Conservation (phyloP, 2,113 vertebrate genomes). For the Dunckerocampus dactyliophorus region DNA sequence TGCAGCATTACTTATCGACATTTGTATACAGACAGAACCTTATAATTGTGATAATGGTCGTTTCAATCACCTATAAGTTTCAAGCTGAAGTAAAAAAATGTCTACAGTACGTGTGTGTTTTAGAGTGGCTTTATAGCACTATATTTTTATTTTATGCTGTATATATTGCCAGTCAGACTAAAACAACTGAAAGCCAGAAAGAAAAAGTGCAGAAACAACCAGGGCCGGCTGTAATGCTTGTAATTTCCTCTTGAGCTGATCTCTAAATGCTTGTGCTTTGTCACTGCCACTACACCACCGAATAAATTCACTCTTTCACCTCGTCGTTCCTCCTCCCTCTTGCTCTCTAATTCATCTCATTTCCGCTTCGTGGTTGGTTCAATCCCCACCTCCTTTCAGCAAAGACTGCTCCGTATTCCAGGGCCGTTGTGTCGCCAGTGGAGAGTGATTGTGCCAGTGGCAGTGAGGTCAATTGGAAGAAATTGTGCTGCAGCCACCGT, state of each 20-base stretch:
- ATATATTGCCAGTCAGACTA: slow-evolving; percentile 4
- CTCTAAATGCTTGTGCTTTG: slow-evolving; percentile 68
- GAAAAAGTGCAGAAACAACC: slow-evolving; percentile 36
- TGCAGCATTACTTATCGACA: slow-evolving; percentile 37
- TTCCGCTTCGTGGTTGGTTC: slow-evolving; percentile 53
- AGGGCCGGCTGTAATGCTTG: slow-evolving; percentile 47
- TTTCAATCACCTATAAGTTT: slow-evolving; percentile 14
- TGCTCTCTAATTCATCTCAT: slow-evolving; percentile 69
- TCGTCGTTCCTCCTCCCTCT: slow-evolving; percentile 46
- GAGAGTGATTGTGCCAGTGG: slow-evolving; percentile 72
- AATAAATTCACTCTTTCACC: slow-evolving; percentile 65
- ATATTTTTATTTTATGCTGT: slow-evolving; percentile 33
- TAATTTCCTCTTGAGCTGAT: slow-evolving; percentile 69
- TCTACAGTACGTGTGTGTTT: slow-evolving; percentile 11
- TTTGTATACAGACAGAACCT: slow-evolving; percentile 34
- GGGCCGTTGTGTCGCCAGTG: slow-evolving; percentile 60
- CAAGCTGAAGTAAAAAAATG: slow-evolving; percentile 3
- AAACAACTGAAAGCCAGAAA: slow-evolving; percentile 43
- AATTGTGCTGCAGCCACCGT: slow-evolving; percentile 72
- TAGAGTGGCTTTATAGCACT: slow-evolving; percentile 10
- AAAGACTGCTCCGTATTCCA: slow-evolving; percentile 67
- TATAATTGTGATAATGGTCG: slow-evolving; percentile 11
- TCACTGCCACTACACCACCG: slow-evolving; percentile 64
- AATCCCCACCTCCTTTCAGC: slow-evolving; percentile 42
- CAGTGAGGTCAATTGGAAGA: slow-evolving; percentile 77